These are phyloP conservation scores for Araneus ventricosus DNA, from an alignment of 1,140 invertebrate species.

Conservation along the genomic window DNA sequence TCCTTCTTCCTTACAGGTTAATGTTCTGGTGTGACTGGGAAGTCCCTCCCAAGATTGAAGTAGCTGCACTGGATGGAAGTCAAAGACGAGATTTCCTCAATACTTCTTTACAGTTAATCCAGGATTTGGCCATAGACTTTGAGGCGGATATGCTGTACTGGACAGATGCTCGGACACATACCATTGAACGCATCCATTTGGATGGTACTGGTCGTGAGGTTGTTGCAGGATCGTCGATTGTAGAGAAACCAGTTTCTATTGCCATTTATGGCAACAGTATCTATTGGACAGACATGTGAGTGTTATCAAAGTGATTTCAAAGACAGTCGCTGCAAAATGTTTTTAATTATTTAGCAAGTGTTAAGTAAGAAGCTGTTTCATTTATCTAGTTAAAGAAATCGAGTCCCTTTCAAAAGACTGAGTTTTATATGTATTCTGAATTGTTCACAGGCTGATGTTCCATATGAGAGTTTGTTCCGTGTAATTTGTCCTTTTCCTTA, in stretches of 20 bases:
- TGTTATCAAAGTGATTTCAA: conserved; percentile 26
- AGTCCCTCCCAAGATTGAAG: conserved; percentile 80
- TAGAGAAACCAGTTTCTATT: conserved; percentile 80
- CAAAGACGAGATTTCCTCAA: conserved; percentile 80
- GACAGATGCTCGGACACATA: conserved; percentile 80
- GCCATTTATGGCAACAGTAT: conserved; percentile 81
- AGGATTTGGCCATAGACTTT: conserved; percentile 81
- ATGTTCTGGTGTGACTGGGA: conserved; percentile 83
- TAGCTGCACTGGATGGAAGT: conserved; percentile 81
- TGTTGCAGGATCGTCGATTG: conserved; percentile 85
- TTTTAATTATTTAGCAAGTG: too few species aligned
- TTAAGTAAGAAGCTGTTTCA: too few species aligned
- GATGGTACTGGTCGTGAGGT: conserved; percentile 86
- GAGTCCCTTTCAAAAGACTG: too few species aligned
- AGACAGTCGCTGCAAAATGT: too few species aligned
- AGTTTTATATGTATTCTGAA: too few species aligned
- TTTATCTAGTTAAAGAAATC: too few species aligned
- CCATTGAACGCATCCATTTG: conserved; percentile 83
- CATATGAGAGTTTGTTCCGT: too few species aligned
- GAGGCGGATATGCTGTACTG: conserved; percentile 80
- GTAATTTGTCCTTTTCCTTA: too few species aligned
- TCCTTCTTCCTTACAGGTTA: conserved; percentile 65
- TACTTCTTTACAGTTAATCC: conserved; percentile 80
- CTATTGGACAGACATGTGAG: conserved; percentile 84
- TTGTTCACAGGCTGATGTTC: too few species aligned